Evolutionary conservation across 2,888 invertebrate genomes (phyloP), one percentile per base, ranked within the genome.

Genomic region (Netelia virgata): DNA sequence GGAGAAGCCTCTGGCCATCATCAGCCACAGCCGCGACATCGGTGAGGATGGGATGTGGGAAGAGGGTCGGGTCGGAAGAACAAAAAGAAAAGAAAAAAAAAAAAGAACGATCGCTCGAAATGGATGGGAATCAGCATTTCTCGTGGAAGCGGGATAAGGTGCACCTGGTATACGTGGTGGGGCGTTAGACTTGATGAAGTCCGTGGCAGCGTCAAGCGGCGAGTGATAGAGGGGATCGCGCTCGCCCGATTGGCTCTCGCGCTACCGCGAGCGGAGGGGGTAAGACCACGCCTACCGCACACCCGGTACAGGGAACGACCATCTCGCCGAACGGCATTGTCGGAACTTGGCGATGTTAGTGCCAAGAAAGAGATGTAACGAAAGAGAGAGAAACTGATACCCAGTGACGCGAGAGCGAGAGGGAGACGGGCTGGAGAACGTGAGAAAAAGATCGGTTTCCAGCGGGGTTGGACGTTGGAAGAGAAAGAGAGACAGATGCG

Each of bases 181-280:
- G 70, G 74, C 64, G 66, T 55, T 59, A 41, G 36, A 23, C 80
- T 73, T 69, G 84, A 84, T 84, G 84, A 84, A 84, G 84, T 84
- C 74, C 70, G 78, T 28, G 53, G 59, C 9, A 70, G 61, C 53
- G 61, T 59, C 20, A 59, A 59, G 28, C 47, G 11, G 18, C 47
- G 20, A 23, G 47, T 23, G 16, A 18, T 84, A 74, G 84, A 70
- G 83, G 82, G 70, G 78, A 43, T 50, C 5, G 41, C 78, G 61
- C 82, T 70, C 70, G 72, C 66, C 77, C 75, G 82, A 78, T 84
- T 84, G 84, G 84, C 69, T 75, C 78, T 75, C 47, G 66, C 70
- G 1, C 8, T 57, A 3, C 10, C 16, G 5, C 9, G 16, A 16
- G 55, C 9, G n/a, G 16, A 18, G 76, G 20, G 75, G 28, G 70